These are phyloP conservation scores for Drosophila aff. DNA, from an alignment of 1,140 invertebrate genomes.

Conservation along the genomic window DNA sequence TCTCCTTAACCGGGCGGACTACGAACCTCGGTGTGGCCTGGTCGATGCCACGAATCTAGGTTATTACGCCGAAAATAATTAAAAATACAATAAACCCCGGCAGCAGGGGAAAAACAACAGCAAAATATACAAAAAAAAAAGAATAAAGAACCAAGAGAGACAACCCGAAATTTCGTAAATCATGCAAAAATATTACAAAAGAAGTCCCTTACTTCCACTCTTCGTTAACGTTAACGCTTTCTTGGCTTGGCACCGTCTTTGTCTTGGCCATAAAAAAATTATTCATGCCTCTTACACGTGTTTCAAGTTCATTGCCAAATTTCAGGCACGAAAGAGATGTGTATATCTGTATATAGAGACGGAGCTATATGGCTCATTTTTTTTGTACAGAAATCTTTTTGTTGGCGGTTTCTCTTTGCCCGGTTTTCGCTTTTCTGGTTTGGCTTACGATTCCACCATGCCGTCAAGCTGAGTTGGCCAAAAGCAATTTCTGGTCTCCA, in stretches of 20 bases:
- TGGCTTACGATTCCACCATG: constrained; percentile 32
- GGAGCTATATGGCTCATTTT: background rate
- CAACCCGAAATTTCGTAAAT: constrained; percentile 49
- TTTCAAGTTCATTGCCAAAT: constrained; percentile 82
- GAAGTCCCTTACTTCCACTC: constrained; percentile 16
- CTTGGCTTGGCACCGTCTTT: constrained; percentile 28
- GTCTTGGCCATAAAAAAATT: constrained; percentile 70
- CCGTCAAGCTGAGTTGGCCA: constrained; percentile 38
- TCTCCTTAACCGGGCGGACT: background rate
- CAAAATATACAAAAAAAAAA: background rate
- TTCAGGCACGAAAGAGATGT: constrained; percentile 40
- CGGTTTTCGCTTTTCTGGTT: constrained; percentile 65
- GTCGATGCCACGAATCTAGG: constrained; percentile 79
- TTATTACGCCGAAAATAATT: constrained; percentile 82
- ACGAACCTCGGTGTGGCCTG: constrained; percentile 1
- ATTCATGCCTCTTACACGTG: constrained; percentile 75
- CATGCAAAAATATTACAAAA: constrained; percentile 67
- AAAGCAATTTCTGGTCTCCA: constrained; percentile 29
- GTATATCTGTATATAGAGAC: constrained; percentile 10
- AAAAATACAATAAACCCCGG: constrained; percentile 63
- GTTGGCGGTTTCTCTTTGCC: constrained; percentile 45
- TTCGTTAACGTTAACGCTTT: constrained; percentile 9
- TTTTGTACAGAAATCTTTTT: constrained; percentile 26
- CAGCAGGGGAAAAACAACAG: background rate
- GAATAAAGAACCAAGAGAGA: constrained; percentile 13